Evolutionary conservation across 1,140 invertebrate species (phyloP).

Genomic region (Parapsyche elsis): DNA sequence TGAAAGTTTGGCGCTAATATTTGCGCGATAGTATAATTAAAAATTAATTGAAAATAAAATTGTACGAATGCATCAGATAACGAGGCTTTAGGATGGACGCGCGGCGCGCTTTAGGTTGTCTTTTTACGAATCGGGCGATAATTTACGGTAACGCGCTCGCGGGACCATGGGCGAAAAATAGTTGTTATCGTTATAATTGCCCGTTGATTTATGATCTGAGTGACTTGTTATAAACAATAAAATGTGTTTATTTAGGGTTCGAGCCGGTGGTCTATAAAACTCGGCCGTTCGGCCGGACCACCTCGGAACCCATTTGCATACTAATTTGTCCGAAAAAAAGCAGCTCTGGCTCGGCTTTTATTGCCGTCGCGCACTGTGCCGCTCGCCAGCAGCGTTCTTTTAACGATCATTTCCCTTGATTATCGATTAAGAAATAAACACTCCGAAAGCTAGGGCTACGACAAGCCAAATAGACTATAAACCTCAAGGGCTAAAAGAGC

Average conservation of each 20-base stretch:
- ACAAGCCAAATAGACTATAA: not conserved
- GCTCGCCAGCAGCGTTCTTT: slow-evolving; percentile 16
- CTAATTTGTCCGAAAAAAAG: slow-evolving; percentile 56
- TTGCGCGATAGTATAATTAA: no score
- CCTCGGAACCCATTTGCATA: slow-evolving; percentile 56
- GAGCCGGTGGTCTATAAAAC: slow-evolving; percentile 53
- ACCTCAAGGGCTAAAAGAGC: not conserved
- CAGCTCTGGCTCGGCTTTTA: slow-evolving; percentile 44
- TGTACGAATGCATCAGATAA: no score
- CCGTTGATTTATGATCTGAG: slow-evolving; percentile 35
- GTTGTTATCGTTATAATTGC: slow-evolving; percentile 42
- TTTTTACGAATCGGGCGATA: not conserved
- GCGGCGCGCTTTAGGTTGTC: no score
- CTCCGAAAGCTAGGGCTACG: slow-evolving; percentile 20
- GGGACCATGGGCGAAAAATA: slow-evolving; percentile 33
- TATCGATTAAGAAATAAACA: slow-evolving; percentile 48
- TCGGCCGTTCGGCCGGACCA: slow-evolving; percentile 48
- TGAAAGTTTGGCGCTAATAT: no score
- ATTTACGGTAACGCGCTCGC: slow-evolving; percentile 27
- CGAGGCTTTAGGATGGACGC: no score
- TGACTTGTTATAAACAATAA: slow-evolving; percentile 43
- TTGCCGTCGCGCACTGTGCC: slow-evolving; percentile 16
- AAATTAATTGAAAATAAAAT: no score
- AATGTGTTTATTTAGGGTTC: slow-evolving; percentile 47
- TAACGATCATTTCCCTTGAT: slow-evolving; percentile 46